phyloP scores from a whole-genome alignment of 2,888 invertebrate genomes.

The Callyntrura guangdongensis region DNA sequence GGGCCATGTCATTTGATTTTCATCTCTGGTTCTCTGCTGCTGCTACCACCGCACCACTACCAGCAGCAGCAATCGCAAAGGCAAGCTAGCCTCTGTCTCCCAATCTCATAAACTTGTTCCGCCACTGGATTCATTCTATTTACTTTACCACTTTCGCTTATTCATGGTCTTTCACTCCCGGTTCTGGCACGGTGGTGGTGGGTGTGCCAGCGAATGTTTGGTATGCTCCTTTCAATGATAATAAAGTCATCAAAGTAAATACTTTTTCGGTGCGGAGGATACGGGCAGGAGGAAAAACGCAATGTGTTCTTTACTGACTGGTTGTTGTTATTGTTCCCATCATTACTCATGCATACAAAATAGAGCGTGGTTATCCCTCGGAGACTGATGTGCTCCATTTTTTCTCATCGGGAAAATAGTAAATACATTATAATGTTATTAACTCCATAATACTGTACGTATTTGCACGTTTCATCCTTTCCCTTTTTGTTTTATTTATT shows the following conservation, averaged over 20 bases:
- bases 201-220: conserved; percentile 8
- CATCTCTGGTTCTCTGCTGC: conserved; percentile 82
- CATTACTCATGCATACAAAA: conserved; percentile 77
- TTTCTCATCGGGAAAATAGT: conserved; percentile 58
- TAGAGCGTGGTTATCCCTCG: conserved; percentile 39
- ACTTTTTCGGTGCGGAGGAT: conserved; percentile 47
- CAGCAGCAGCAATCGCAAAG: neutral
- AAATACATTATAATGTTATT: conserved; percentile 73
- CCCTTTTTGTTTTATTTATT: conserved; percentile 38
- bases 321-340: conserved; percentile 76
- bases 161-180: conserved; percentile 55
- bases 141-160: conserved; percentile 41
- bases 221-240: conserved; percentile 57
- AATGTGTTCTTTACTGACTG: conserved; percentile 63
- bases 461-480: conserved; percentile 18
- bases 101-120: conserved; percentile 58
- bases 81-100: conserved; percentile 57
- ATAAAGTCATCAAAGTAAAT: conserved; percentile 80
- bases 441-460: conserved; percentile 58
- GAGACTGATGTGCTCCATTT: conserved; percentile 63
- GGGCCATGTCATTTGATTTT: conserved; percentile 85
- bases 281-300: conserved; percentile 5
- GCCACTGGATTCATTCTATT: conserved; percentile 42
- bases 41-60: conserved; percentile 37
- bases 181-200: conserved; percentile 36